Percentiles rank a stretch among this genome's conserved stretches.
These are phyloP conservation scores for Drosophila greeni DNA, from an alignment of 2,888 invertebrate genomes.

Conservation along the genomic window DNA sequence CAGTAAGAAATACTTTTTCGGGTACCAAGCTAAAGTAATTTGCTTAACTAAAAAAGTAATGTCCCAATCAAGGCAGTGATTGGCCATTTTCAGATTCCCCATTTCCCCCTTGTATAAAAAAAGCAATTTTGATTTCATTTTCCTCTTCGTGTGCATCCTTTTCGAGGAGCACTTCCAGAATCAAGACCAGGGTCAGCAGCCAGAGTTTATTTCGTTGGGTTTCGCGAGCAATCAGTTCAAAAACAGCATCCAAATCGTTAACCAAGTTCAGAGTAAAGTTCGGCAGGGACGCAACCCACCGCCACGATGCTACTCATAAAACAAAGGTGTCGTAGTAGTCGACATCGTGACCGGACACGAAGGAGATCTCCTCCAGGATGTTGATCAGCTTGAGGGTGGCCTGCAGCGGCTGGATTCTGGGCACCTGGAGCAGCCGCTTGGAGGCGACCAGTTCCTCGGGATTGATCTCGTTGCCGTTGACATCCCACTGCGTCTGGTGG, in stretches of 20 bases:
- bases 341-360: constrained; percentile 77
- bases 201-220: constrained; percentile 52
- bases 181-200: constrained; percentile 40
- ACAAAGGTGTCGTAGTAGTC: constrained; percentile 76
- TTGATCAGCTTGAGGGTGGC: constrained; percentile 73
- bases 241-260: constrained; percentile 34
- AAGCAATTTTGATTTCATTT: constrained; percentile 6
- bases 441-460: constrained; percentile 54
- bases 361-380: constrained; percentile 73
- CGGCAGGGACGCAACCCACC: constrained; percentile 48
- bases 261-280: constrained; percentile 32
- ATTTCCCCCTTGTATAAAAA: constrained; percentile 1
- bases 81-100: background rate
- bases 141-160: constrained; percentile 36
- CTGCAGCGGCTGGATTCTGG: constrained; percentile 64
- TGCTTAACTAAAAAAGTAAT: no score
- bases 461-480: constrained; percentile 69
- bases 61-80: no score
- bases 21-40: background rate
- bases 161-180: constrained; percentile 39
- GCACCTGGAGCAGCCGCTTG: constrained; percentile 43
- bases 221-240: constrained; percentile 27
- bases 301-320: constrained; percentile 70
- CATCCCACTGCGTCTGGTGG: constrained; percentile 63
- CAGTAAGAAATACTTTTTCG: no score